phyloP scores from a whole-genome alignment of 1,140 invertebrate species.

The Bombus cullumanus region DNA sequence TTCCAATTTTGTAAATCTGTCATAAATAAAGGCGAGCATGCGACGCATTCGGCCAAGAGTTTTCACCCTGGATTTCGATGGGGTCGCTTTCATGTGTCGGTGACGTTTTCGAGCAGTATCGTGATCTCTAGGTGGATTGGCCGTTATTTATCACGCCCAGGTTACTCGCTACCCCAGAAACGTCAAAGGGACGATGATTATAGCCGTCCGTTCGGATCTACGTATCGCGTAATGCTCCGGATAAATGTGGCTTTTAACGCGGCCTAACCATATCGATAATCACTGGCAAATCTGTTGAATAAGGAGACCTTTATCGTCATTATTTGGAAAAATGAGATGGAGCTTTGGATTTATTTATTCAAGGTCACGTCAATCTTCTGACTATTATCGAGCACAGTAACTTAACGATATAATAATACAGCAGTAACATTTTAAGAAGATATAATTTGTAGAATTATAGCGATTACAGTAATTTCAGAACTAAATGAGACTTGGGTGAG shows the following conservation, averaged over 20 bases:
- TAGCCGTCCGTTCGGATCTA: background rate
- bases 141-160: slow-evolving; percentile 34
- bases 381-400: too few species aligned
- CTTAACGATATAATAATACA: too few species aligned
- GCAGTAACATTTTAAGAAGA: too few species aligned
- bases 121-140: slow-evolving; percentile 31
- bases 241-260: too few species aligned
- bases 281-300: background rate
- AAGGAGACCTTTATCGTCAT: background rate
- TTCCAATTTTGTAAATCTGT: slow-evolving; percentile 58
- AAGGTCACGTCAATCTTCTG: too few species aligned
- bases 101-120: slow-evolving; percentile 44
- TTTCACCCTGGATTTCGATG: slow-evolving; percentile 24
- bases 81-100: slow-evolving; percentile 27
- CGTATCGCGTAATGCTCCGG: background rate
- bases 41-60: slow-evolving; percentile 11
- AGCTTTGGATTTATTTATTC: background rate
- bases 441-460: too few species aligned
- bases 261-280: background rate
- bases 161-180: slow-evolving; percentile 16
- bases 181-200: slow-evolving; percentile 13
- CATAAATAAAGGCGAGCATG: slow-evolving; percentile 50
- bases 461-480: too few species aligned
- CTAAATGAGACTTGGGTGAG: too few species aligned
- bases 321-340: background rate